Evolutionary conservation across 2,113 vertebrate species (phyloP).

Genomic region (Eolophus roseicapilla): DNA sequence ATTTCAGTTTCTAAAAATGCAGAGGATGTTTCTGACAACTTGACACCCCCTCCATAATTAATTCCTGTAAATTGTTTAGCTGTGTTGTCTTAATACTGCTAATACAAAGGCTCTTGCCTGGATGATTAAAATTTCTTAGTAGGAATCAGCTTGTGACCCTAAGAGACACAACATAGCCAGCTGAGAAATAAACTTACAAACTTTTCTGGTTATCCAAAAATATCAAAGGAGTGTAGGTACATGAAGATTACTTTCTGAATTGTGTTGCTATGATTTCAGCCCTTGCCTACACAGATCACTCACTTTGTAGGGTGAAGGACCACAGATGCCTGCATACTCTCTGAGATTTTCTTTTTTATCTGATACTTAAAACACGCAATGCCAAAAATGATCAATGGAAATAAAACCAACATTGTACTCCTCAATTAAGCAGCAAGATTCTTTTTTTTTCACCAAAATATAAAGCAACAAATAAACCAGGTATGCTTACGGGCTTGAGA

Average conservation of each 20-base stretch:
- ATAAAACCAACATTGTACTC: not conserved
- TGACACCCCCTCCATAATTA: not conserved
- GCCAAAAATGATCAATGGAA: conserved; percentile 18
- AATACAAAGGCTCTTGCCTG: not conserved
- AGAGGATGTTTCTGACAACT: not conserved
- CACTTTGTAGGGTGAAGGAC: not conserved
- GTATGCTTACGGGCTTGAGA: not conserved
- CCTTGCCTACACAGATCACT: not conserved
- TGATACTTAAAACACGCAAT: not conserved
- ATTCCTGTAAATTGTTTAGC: not conserved
- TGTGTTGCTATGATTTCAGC: not conserved
- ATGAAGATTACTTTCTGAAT: not conserved
- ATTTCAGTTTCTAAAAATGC: not conserved
- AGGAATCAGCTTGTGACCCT: not conserved
- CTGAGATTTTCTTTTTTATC: not conserved
- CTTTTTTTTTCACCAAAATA: not conserved
- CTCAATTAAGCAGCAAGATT: not conserved
- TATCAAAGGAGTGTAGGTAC: not conserved
- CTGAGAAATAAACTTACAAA: not conserved
- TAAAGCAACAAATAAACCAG: not conserved
- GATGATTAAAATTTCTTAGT: not conserved
- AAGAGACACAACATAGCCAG: not conserved
- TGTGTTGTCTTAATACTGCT: not conserved
- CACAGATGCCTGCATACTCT: not conserved
- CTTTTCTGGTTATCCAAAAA: not conserved